Conservation (phyloP, 1,140 invertebrate genomes). For the Scaptodrosophila lebanonensis region DNA sequence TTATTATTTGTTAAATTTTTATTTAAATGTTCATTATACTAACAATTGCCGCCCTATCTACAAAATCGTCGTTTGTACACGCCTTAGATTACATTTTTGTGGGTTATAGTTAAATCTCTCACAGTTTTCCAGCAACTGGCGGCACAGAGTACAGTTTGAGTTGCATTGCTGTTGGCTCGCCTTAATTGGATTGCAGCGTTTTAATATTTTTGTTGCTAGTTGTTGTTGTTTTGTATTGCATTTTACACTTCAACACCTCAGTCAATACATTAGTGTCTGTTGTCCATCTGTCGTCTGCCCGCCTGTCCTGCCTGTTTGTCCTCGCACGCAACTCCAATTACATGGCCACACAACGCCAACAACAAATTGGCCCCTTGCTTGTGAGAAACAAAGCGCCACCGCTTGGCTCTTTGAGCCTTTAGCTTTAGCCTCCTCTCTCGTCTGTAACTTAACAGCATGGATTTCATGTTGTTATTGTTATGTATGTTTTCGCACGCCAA, state of each 20-base stretch:
- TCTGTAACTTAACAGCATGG: too few species aligned
- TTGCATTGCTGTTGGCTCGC: not conserved
- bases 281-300: not conserved
- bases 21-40: too few species aligned
- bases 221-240: conserved; percentile 5
- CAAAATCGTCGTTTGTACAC: too few species aligned
- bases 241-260: conserved; percentile 33
- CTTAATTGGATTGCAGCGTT: conserved; percentile 6
- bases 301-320: not conserved
- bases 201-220: not conserved
- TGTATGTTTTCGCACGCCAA: conserved; percentile 9
- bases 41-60: too few species aligned
- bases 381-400: conserved; percentile 55
- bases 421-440: not conserved
- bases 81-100: too few species aligned
- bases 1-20: too few species aligned
- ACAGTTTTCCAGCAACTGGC: too few species aligned
- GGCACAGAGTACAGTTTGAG: too few species aligned
- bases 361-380: too few species aligned
- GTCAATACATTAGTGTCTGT: conserved; percentile 2
- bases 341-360: conserved; percentile 21
- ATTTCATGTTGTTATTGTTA: conserved; percentile 11
- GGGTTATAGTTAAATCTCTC: too few species aligned
- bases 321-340: conserved; percentile 54
- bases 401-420: not conserved